These are phyloP conservation scores for Hemicrepidius hirtus DNA, from an alignment of 2,888 invertebrate species.

Conservation along the genomic window DNA sequence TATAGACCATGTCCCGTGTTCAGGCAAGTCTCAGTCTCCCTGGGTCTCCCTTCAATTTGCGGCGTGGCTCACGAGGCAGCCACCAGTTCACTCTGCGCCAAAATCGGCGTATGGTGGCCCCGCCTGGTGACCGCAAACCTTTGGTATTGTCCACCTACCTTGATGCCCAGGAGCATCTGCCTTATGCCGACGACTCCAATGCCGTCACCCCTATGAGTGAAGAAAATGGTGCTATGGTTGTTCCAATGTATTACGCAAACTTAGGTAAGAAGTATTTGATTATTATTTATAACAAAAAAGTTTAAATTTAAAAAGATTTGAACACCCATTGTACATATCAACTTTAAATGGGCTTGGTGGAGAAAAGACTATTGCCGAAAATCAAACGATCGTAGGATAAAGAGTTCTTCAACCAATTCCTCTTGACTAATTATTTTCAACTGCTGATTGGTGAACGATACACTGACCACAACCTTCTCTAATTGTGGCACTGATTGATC, in stretches of 20 bases:
- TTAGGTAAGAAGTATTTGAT: slow-evolving; percentile 75
- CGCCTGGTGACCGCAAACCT: slow-evolving; percentile 93
- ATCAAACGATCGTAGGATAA: too few species aligned
- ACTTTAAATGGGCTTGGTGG: too few species aligned
- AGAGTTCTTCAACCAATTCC: too few species aligned
- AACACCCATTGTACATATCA: too few species aligned
- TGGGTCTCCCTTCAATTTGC: slow-evolving; percentile 95
- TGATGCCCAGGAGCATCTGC: slow-evolving; percentile 95
- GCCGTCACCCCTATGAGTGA: slow-evolving; percentile 99
- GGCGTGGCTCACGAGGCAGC: slow-evolving; percentile 92
- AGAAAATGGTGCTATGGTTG: slow-evolving; percentile 96
- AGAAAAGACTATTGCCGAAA: too few species aligned
- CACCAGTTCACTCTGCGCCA: slow-evolving; percentile 94
- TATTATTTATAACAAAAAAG: not conserved
- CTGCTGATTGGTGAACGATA: too few species aligned
- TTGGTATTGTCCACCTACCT: slow-evolving; percentile 95
- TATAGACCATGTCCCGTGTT: slow-evolving; percentile 71
- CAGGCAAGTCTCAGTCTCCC: slow-evolving; percentile 98
- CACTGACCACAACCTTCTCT: too few species aligned
- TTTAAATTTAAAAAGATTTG: too few species aligned
- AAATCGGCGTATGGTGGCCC: slow-evolving; percentile 86
- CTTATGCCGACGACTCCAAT: slow-evolving; percentile 97
- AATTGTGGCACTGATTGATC: too few species aligned
- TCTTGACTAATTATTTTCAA: too few species aligned
- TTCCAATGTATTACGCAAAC: slow-evolving; percentile 92